Percentiles rank a stretch among this genome's conserved stretches.
phyloP scores from a whole-genome alignment of 2,797 vertebrate genomes.

The Sitta carolinensis region DNA sequence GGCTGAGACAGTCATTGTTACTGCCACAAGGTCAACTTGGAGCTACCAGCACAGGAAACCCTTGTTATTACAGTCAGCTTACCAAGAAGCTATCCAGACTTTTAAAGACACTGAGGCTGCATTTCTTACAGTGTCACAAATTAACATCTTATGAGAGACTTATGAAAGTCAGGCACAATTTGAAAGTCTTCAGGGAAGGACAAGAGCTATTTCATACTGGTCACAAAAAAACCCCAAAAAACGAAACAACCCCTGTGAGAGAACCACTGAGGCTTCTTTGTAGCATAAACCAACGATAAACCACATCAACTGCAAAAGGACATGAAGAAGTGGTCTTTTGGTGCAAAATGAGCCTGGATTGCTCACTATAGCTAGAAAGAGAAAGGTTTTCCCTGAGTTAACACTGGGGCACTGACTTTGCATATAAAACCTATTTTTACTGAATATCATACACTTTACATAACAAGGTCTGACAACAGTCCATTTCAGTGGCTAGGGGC shows the following conservation, averaged over 20 bases:
- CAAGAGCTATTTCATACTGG: background rate
- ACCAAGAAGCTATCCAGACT: background rate
- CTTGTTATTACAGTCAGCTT: background rate
- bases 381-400: background rate
- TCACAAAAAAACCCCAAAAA: background rate
- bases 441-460: background rate
- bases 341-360: background rate
- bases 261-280: background rate
- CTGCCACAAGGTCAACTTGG: background rate
- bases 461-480: conserved; percentile 32
- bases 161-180: background rate
- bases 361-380: background rate
- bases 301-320: background rate
- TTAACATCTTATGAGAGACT: background rate
- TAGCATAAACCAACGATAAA: background rate
- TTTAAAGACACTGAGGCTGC: background rate
- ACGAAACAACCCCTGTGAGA: background rate
- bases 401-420: background rate
- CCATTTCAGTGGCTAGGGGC: conserved; percentile 9
- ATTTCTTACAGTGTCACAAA: background rate
- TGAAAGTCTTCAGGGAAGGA: background rate
- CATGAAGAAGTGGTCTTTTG: background rate
- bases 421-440: conserved; percentile 34
- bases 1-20: background rate
- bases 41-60: background rate